Percentiles rank a stretch among this genome's conserved stretches.
phyloP scores from a whole-genome alignment of 2,113 vertebrate genomes.

The Cisticola juncidis region DNA sequence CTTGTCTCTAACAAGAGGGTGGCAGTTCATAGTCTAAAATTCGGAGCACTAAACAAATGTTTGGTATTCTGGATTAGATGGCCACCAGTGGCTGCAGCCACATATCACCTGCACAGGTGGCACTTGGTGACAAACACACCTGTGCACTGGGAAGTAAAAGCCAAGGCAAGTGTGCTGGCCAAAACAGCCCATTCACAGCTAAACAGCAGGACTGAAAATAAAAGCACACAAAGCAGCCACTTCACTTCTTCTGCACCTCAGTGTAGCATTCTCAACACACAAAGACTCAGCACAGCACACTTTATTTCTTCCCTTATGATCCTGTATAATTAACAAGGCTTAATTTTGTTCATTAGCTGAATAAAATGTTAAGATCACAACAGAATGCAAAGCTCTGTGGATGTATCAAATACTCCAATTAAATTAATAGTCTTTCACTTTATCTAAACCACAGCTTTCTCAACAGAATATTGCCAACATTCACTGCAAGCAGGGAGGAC shows the following conservation, averaged over 20 bases:
- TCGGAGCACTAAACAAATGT: not conserved
- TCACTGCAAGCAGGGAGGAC: not conserved
- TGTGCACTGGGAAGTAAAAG: not conserved
- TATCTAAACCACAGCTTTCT: not conserved
- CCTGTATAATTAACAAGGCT: not conserved
- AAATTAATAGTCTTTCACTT: not conserved
- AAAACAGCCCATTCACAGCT: not conserved
- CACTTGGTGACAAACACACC: not conserved
- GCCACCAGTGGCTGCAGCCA: not conserved
- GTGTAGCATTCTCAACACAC: not conserved
- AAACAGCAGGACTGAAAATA: not conserved
- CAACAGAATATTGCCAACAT: not conserved
- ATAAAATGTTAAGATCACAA: not conserved
- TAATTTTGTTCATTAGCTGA: not conserved
- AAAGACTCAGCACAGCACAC: not conserved
- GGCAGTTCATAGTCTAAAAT: not conserved
- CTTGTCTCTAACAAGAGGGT: not conserved
- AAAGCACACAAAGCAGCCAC: not conserved
- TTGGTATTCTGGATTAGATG: not conserved
- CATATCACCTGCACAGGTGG: not conserved
- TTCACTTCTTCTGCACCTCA: not conserved
- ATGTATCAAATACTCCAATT: not conserved
- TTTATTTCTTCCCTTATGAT: not conserved
- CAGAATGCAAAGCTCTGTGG: not conserved
- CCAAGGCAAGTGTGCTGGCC: not conserved